phyloP scores from a whole-genome alignment of 2,888 invertebrate species.

The Scaptomyza polygonia region DNA sequence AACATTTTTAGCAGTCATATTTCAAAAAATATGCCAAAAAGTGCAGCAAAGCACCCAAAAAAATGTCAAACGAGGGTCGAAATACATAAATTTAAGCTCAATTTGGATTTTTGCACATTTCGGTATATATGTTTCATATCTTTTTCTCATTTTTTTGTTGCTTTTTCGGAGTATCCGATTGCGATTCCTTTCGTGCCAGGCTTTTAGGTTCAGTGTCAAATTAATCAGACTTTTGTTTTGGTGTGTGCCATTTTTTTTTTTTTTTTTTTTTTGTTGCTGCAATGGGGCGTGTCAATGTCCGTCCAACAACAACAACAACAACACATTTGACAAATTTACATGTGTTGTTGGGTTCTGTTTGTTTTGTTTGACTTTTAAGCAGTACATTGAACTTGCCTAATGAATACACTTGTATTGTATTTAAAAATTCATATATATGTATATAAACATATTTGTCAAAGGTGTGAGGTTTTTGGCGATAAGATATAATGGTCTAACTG shows the following conservation, averaged over 20 bases:
- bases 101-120: conserved; percentile 28
- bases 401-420: conserved; percentile 56
- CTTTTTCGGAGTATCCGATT: conserved; percentile 35
- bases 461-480: conserved; percentile 35
- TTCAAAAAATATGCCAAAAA: conserved; percentile 63
- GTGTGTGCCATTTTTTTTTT: conserved; percentile 22
- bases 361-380: conserved; percentile 46
- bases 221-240: conserved; percentile 73
- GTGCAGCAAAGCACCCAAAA: conserved; percentile 57
- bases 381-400: conserved; percentile 68
- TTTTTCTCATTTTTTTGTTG: conserved; percentile 4
- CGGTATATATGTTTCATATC: not conserved
- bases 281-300: conserved; percentile 50
- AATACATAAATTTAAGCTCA: conserved; percentile 61
- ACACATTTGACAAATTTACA: conserved; percentile 57
- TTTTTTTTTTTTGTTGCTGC: conserved; percentile 9
- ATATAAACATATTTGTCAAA: conserved; percentile 41
- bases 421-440: conserved; percentile 4
- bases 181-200: conserved; percentile 57
- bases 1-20: conserved; percentile 55
- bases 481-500: conserved; percentile 15
- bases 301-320: conserved; percentile 12
- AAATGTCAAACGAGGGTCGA: conserved; percentile 41
- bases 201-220: conserved; percentile 74
- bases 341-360: conserved; percentile 35